Base-by-base conservation (phyloP, 2,888 invertebrate species). In the Doris montereyensis region DNA sequence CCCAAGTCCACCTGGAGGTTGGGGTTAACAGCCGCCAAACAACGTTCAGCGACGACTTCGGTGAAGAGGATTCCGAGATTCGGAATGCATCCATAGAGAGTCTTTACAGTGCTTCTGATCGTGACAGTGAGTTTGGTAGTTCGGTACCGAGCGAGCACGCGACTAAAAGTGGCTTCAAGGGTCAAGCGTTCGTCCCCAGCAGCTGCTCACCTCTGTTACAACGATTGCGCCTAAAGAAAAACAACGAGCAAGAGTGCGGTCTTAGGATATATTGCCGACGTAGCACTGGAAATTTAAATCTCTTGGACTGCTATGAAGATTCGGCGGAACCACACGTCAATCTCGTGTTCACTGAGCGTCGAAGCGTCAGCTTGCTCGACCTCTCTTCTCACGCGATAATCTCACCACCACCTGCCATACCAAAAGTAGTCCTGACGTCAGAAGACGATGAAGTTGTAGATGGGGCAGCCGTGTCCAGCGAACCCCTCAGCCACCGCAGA, bases 331-430 rank as follows among this genome's bases (percentile, higher is more conserved):
- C 30, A n/a, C 34, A 52, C 10, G 5, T 13, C n/a, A 26, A 13
- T 2, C 8, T 68, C 2, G 74, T 57, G n/a, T 70, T 78, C 5
- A 70, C 52, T 34, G 28, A 73, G 3, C 76, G 85, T 10, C 85
- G 85, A 75, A 86, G 85, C 57, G 84, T 83, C 72, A 87, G 87
- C 71, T 80, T 86, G 72, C 82, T 84, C 65, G 83, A 85, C 57
- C 58, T 83, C 5, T 73, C 73, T 13, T 80, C 80, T 0, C 81
- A 77, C 0, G 78, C 41, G 1, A 28, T 65, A 1, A 58, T 78
- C 21, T 24, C 30, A 24, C 73, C 52, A 10, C 21, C 5, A 8
- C n/a, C 68, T 2, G 58, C 10, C 13, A 73, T 73, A n/a, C 78
- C 78, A 4, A 78, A 78, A 73, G 21, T 78, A 1, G 67, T 73